phyloP scores from a whole-genome alignment of 2,797 vertebrate species.

The Chiloscyllium punctatum region DNA sequence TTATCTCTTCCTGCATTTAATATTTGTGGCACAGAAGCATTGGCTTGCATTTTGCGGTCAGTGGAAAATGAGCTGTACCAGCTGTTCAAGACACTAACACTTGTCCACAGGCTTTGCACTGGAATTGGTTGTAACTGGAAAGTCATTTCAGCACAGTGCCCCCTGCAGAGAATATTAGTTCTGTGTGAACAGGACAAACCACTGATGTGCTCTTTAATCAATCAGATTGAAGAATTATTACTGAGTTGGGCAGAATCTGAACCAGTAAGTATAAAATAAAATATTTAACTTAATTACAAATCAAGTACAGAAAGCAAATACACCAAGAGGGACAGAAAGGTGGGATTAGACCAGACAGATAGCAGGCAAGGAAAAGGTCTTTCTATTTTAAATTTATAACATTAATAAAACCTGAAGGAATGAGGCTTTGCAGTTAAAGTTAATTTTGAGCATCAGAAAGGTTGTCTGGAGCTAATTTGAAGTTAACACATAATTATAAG shows the following conservation, averaged over 20 bases:
- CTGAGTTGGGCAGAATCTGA: not conserved
- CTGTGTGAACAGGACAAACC: not conserved
- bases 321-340: not conserved
- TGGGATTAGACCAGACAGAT: not conserved
- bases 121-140: not conserved
- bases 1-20: not conserved
- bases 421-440: not conserved
- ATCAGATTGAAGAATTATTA: not conserved
- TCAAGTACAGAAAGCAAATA: not conserved
- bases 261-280: not conserved
- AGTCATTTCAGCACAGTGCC: not conserved
- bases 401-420: not conserved
- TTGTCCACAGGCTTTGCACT: not conserved
- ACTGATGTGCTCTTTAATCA: not conserved
- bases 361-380: not conserved
- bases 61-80: not conserved
- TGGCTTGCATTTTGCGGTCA: not conserved
- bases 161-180: not conserved
- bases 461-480: not conserved
- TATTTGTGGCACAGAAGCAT: slow-evolving; percentile 9
- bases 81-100: not conserved
- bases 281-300: not conserved
- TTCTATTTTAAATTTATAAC: not conserved
- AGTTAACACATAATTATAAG: not conserved
- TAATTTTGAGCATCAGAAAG: not conserved